These are phyloP conservation scores for Eutolmus rufibarbis DNA, from an alignment of 2,888 invertebrate species.

Conservation along the genomic window DNA sequence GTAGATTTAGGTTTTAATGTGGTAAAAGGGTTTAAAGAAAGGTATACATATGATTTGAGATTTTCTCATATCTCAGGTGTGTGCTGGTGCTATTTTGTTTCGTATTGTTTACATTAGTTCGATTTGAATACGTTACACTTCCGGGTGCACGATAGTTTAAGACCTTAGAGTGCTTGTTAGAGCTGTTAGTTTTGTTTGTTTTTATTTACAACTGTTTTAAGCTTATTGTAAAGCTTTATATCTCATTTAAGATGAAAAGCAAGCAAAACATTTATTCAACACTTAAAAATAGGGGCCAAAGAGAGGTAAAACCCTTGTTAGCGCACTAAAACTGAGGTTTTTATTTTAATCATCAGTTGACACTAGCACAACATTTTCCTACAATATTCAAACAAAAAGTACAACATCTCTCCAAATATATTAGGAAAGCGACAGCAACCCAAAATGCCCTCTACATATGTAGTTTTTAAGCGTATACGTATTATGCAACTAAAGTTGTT, in stretches of 20 bases:
- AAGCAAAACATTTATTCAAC: background rate
- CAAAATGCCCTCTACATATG: background rate
- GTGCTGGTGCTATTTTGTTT: conserved; percentile 8
- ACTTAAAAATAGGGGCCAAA: background rate
- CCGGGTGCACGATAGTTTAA: background rate
- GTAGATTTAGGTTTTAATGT: background rate
- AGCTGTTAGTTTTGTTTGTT: background rate
- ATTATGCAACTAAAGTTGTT: background rate
- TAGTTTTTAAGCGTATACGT: background rate
- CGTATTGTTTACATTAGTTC: background rate
- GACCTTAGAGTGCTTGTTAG: background rate
- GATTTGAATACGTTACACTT: background rate
- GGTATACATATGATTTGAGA: background rate
- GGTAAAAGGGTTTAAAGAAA: background rate
- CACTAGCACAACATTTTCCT: conserved; percentile 1
- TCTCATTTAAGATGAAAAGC: background rate
- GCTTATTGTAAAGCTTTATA: background rate
- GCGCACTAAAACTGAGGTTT: background rate
- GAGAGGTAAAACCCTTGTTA: background rate
- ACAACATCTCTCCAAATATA: background rate
- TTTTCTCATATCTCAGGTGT: background rate
- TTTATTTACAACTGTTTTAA: background rate
- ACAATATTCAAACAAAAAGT: background rate
- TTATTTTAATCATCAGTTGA: background rate
- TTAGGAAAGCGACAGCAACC: background rate